Evolutionary conservation across 1,140 invertebrate species (phyloP).

Genomic region (Drosophila arizonae): DNA sequence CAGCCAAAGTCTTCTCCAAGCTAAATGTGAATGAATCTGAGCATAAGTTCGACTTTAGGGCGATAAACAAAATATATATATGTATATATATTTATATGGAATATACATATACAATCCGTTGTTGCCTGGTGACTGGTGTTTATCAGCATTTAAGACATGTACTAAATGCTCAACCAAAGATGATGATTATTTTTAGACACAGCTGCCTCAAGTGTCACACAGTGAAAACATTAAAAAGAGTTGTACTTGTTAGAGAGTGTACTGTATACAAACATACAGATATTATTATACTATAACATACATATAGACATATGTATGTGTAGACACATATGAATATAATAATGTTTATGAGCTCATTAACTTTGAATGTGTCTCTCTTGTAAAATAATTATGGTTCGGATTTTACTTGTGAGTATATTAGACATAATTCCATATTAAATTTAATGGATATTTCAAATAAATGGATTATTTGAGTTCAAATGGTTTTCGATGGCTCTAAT

Average conservation of each 20-base stretch:
- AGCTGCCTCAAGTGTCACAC: conserved; percentile 21
- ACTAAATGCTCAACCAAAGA: conserved; percentile 33
- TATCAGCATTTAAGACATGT: conserved; percentile 53
- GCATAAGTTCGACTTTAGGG: conserved; percentile 40
- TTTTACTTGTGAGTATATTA: too few relatives aligned
- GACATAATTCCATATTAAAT: too few relatives aligned
- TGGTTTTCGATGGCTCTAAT: too few relatives aligned
- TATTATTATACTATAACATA: neutral
- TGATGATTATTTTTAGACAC: conserved; percentile 42
- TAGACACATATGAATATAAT: neutral
- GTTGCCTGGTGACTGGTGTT: conserved; percentile 62
- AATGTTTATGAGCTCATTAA: neutral
- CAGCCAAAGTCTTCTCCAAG: conserved; percentile 23
- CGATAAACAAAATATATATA: conserved; percentile 50
- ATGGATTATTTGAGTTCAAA: too few relatives aligned
- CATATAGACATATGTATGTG: neutral
- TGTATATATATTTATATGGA: conserved; percentile 17
- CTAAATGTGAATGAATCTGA: conserved; percentile 57
- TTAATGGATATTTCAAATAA: too few relatives aligned
- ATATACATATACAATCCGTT: conserved; percentile 46
- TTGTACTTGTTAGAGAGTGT: neutral
- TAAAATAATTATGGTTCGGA: too few relatives aligned
- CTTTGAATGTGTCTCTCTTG: too few relatives aligned
- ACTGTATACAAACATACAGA: neutral
- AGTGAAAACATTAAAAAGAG: conserved; percentile 24